phyloP scores from a whole-genome alignment of 2,113 vertebrate species.

The Tragelaphus strepsiceros region DNA sequence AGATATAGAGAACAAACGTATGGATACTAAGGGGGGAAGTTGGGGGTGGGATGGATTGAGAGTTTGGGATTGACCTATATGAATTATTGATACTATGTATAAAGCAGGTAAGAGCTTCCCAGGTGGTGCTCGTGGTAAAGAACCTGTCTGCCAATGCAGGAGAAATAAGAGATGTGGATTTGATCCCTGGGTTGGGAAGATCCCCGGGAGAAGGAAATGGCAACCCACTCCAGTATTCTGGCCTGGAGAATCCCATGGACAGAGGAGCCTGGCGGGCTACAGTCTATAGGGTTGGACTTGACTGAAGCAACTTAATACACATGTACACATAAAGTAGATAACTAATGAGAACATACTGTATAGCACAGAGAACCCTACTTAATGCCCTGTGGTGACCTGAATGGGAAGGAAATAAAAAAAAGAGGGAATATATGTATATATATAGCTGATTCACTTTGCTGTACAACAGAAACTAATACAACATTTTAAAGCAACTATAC shows the following conservation, averaged over 20 bases:
- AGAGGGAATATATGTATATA: background rate
- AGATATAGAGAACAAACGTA: background rate
- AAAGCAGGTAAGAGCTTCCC: background rate
- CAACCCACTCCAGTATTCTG: background rate
- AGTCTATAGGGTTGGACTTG: background rate
- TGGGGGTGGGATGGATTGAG: background rate
- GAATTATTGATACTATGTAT: background rate
- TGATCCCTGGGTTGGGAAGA: background rate
- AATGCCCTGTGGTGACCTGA: background rate
- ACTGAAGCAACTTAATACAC: background rate
- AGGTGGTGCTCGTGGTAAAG: background rate
- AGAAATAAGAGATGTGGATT: background rate
- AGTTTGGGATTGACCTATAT: background rate
- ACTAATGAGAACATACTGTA: background rate
- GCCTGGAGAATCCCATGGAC: background rate
- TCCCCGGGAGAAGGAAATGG: background rate
- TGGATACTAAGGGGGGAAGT: background rate
- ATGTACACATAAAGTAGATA: background rate
- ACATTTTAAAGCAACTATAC: background rate
- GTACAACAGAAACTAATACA: background rate
- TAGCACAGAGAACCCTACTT: background rate
- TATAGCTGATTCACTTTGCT: background rate
- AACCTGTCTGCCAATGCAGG: background rate
- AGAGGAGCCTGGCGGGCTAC: background rate
- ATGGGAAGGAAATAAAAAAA: background rate